These are phyloP conservation scores for Micromys minutus DNA, from an alignment of 2,113 vertebrate species.

Conservation along the genomic window DNA sequence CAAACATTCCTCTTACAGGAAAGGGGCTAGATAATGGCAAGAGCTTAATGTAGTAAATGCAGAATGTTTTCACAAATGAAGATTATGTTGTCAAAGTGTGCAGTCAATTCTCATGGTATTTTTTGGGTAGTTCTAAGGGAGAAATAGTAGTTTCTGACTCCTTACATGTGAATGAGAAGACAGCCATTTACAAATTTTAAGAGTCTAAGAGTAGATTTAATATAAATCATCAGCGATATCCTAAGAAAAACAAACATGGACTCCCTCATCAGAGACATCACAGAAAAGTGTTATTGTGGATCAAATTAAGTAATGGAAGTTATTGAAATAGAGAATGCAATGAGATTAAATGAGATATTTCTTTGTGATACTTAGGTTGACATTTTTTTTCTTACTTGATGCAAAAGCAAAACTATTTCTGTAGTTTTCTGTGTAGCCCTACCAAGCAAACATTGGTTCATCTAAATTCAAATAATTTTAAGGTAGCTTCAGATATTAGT, in stretches of 20 bases:
- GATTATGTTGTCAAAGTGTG: rapidly evolving
- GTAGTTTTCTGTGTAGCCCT: not conserved
- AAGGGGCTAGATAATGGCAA: not conserved
- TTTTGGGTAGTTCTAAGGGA: not conserved
- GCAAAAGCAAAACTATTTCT: not conserved
- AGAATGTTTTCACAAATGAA: not conserved
- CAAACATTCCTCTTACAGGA: not conserved
- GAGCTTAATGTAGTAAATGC: not conserved
- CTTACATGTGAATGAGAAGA: not conserved
- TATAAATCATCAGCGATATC: not conserved
- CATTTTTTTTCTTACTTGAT: not conserved
- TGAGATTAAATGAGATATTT: not conserved
- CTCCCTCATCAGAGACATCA: not conserved
- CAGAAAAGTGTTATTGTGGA: not conserved
- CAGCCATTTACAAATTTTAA: not conserved
- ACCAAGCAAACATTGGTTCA: not conserved
- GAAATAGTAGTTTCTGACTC: not conserved
- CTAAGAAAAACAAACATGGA: not conserved
- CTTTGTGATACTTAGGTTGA: not conserved
- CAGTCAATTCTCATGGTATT: not conserved
- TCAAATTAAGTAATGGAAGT: not conserved
- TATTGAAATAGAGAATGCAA: not conserved
- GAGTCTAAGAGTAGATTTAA: not conserved
- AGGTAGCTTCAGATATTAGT: not conserved
- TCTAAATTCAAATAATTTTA: not conserved